Base-by-base conservation (phyloP, 2,888 invertebrate species). In the Lobophora halterata region DNA sequence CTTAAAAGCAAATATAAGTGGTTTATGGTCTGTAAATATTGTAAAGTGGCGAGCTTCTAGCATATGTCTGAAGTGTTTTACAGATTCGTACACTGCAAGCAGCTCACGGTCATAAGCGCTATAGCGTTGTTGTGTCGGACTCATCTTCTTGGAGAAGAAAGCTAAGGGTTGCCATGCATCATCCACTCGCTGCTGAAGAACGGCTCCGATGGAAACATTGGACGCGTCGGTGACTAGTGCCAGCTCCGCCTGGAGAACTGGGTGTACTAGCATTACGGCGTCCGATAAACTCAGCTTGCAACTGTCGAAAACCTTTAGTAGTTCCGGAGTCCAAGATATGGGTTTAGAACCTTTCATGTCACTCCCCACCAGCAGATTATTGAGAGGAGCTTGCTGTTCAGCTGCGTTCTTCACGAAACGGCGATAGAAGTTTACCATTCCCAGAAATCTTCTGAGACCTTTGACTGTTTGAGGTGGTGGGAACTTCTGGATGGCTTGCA, bases 1-100 rank as follows among this genome's bases (percentile, higher is more conserved):
- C 46, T 2, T 32, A 7, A 32, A 79, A 67, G 0, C 8, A 74
- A 32, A 0, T 69, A 71, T 24, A 69, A 72, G 39, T 70, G 75
- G 51, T 73, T 71, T 0, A 71, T 75, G 37, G 2, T 39, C 45
- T 3, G 40, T 23, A 3, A 31, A 28, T 0, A 49, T n/a, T 9
- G 46, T 7, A 4, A 14, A 13, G 12, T 34, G 1, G 19, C 27
- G 1, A 14, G 49, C 49, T 5, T 48, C 48, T 4, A 57, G 10
- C 34, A 40, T 33, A 5, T 40, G 36, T 1, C 43, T n/a, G n/a
- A 43, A 43, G 11, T 43, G 17, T 11, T 30, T 49, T 46, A 4
- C 34, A 5, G 8, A 10, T 3, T 33, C 33, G 25, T 67, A 75
- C 3, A 63, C 61, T 0, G 68, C 72, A 2, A 68, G 51, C 0